Conservation (phyloP, 1,140 invertebrate genomes). For the Drosophila takahashii region DNA sequence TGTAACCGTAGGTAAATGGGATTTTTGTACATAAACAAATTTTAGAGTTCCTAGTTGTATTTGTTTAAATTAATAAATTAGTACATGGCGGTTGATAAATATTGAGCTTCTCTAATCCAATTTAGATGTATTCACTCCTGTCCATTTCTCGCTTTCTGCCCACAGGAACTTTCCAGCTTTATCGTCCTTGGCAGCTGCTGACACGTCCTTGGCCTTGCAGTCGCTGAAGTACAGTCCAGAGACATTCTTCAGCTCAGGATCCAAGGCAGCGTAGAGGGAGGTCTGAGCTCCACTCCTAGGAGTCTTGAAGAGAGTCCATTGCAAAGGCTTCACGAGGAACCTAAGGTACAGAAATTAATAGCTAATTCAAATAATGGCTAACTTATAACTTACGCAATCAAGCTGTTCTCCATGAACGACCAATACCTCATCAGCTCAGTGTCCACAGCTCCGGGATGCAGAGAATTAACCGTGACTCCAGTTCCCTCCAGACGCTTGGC, state of each 20-base stretch:
- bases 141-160: conserved; percentile 90
- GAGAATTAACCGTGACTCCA: conserved; percentile 91
- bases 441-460: conserved; percentile 94
- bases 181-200: conserved; percentile 87
- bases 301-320: conserved; percentile 91
- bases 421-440: conserved; percentile 93
- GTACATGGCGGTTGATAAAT: background rate
- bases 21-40: no score
- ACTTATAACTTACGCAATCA: conserved; percentile 62
- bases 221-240: conserved; percentile 92
- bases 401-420: no score
- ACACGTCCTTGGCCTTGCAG: conserved; percentile 86
- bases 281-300: conserved; percentile 90
- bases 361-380: no score
- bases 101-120: background rate
- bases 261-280: conserved; percentile 90
- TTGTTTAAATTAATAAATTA: conserved; percentile 8
- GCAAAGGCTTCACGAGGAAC: conserved; percentile 89
- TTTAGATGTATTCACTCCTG: conserved; percentile 33
- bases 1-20: background rate
- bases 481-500: conserved; percentile 89
- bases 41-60: background rate
- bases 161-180: conserved; percentile 89
- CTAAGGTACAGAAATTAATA: conserved; percentile 28
- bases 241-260: conserved; percentile 87